phyloP scores from a whole-genome alignment of 2,113 vertebrate species.

The Octodon degus region DNA sequence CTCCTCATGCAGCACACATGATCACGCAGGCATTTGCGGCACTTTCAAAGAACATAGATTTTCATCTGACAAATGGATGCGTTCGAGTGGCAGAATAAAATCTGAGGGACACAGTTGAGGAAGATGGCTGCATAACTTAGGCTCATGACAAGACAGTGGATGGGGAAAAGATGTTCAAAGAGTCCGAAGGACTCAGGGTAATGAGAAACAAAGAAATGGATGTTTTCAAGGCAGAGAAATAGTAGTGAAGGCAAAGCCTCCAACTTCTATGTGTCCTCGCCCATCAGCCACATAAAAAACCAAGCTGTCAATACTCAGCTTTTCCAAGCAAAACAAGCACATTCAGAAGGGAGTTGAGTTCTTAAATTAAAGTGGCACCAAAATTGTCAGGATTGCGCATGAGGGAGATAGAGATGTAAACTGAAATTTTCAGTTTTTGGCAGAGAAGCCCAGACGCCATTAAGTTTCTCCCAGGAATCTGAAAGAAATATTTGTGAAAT shows the following conservation, averaged over 20 bases:
- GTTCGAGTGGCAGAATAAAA: not conserved
- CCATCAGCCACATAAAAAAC: not conserved
- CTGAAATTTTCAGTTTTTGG: not conserved
- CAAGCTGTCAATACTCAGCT: not conserved
- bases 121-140: not conserved
- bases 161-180: not conserved
- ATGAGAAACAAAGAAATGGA: constrained; percentile 27
- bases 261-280: not conserved
- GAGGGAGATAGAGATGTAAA: not conserved
- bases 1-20: not conserved
- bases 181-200: not conserved
- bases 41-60: not conserved
- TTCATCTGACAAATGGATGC: constrained; percentile 33
- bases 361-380: constrained; percentile 18
- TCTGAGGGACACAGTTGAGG: not conserved
- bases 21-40: not conserved
- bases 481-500: not conserved
- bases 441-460: not conserved
- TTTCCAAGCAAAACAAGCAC: not conserved
- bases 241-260: not conserved
- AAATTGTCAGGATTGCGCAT: not conserved
- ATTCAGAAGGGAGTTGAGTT: not conserved
- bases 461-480: not conserved
- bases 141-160: not conserved
- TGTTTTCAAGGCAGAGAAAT: not conserved